Evolutionary conservation across 1,140 invertebrate species (phyloP).

Genomic region (Eulimnadia texana): DNA sequence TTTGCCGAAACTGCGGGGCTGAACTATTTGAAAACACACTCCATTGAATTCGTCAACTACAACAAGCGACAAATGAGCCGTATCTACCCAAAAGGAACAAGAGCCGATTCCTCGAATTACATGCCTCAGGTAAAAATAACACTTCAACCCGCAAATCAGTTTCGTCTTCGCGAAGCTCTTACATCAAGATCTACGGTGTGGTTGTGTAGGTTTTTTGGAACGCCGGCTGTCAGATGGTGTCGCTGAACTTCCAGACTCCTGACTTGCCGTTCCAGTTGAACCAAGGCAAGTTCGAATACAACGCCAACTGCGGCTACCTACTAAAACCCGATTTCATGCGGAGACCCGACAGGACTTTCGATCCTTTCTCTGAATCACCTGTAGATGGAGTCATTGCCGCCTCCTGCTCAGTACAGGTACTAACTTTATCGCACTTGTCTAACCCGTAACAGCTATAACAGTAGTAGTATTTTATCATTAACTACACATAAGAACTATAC

Average conservation of each 20-base stretch:
- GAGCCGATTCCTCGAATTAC: constrained; percentile 98
- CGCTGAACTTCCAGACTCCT: constrained; percentile 98
- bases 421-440: constrained; percentile 7
- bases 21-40: constrained; percentile 84
- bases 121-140: constrained; percentile 79
- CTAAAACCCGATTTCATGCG: constrained; percentile 99
- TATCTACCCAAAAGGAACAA: constrained; percentile 95
- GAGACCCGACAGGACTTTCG: constrained; percentile 85
- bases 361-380: constrained; percentile 97
- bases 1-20: constrained; percentile 94
- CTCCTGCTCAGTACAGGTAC: constrained; percentile 87
- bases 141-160: background rate
- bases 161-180: no score
- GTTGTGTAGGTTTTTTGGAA: constrained; percentile 88
- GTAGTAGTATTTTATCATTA: background rate
- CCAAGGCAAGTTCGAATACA: constrained; percentile 99
- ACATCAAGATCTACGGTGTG: no score
- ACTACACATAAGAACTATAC: background rate
- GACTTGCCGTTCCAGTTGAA: constrained; percentile 99
- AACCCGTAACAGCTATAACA: background rate
- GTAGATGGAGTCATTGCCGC: constrained; percentile 99
- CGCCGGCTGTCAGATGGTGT: constrained; percentile 92
- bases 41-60: constrained; percentile 98
- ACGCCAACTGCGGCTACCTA: constrained; percentile 89
- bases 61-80: constrained; percentile 98